Base-by-base conservation (phyloP, 2,113 vertebrate genomes). In the Albula goreensis region DNA sequence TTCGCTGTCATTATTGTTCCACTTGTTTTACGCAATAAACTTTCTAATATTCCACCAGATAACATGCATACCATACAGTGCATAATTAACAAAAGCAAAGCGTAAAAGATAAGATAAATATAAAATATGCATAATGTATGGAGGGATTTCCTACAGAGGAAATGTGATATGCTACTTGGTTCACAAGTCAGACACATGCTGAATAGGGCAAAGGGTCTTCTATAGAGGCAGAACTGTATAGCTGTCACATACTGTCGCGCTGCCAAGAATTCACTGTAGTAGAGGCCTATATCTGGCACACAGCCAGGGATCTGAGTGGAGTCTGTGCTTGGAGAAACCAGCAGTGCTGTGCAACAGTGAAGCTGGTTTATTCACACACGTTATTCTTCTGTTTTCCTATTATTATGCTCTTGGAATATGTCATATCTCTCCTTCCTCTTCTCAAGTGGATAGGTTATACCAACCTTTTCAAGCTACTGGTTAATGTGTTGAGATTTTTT, bases 161-260 rank as follows among this genome's bases (percentile, higher is more conserved):
- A 8, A 70, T 70, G 12, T 63, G 63, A 70, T 4, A n/a, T 70
- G 70, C n/a, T 8, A 22, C 70, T 31, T 85, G 90, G 89, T 89
- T 88, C 78, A 83, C 79, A 77, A 56, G 85, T 87, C 50, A 77
- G 86, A 91, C 91, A 91, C 91, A 90, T 93, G 91, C 91, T 92
- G 87, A 90, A 89, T 86, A 86, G 88, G 87, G 88, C 60, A 81
- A 86, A 92, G 60, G 25, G 15, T 80, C 86, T 92, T 89, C 90
- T 92, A 92, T 88, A 87, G 89, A 91, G 57, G 17, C 83, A 25
- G 83, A 78, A 83, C 84, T 89, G 86, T 89, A 89, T 82, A 83
- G 85, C 86, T 13, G 85, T 90, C 89, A 86, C 88, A 79, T 88
- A 86, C 88, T 88, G 90, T 84, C 90, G 78, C 86, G 88, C 81